phyloP scores from a whole-genome alignment of 2,888 invertebrate species.

The Palloptera scutellata region DNA sequence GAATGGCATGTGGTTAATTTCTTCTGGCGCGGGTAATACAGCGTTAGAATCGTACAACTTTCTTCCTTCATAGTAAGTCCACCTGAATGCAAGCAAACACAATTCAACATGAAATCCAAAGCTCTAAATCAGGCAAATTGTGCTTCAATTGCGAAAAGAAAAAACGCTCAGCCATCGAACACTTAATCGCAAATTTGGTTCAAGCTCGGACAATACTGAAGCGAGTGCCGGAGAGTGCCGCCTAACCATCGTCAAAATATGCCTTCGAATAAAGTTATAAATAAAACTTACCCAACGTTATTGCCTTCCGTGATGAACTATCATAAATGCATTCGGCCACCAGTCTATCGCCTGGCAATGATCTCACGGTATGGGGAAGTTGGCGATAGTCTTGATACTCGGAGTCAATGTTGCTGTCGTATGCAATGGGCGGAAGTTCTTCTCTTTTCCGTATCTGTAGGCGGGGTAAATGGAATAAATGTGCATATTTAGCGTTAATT shows the following conservation, averaged over 20 bases:
- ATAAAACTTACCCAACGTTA: constrained; percentile 67
- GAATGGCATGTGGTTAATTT: constrained; percentile 72
- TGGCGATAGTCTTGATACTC: constrained; percentile 72
- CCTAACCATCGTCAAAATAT: neutral
- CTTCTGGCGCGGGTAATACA: constrained; percentile 71
- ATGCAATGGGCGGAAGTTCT: constrained; percentile 70
- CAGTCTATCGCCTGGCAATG: constrained; percentile 71
- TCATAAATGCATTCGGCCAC: constrained; percentile 74
- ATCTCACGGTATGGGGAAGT: constrained; percentile 67
- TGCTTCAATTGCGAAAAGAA: no score
- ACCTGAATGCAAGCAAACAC: constrained; percentile 53
- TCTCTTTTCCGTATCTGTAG: constrained; percentile 65
- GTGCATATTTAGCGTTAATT: neutral
- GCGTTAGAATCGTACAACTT: constrained; percentile 70
- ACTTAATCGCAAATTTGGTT: neutral
- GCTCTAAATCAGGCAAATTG: no score
- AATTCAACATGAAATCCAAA: neutral
- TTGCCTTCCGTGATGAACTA: constrained; percentile 69
- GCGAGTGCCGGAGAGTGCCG: no score
- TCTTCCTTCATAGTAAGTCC: constrained; percentile 71
- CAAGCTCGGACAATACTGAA: no score
- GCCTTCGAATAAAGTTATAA: neutral
- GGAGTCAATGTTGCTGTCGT: constrained; percentile 72
- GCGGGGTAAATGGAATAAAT: constrained; percentile 1
- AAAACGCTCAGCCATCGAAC: neutral